A percentile compares a stretch with the other conserved stretches of the same genome.
Evolutionary conservation across 2,888 invertebrate species (phyloP).

Genomic region (Megastigmus dorsalis): DNA sequence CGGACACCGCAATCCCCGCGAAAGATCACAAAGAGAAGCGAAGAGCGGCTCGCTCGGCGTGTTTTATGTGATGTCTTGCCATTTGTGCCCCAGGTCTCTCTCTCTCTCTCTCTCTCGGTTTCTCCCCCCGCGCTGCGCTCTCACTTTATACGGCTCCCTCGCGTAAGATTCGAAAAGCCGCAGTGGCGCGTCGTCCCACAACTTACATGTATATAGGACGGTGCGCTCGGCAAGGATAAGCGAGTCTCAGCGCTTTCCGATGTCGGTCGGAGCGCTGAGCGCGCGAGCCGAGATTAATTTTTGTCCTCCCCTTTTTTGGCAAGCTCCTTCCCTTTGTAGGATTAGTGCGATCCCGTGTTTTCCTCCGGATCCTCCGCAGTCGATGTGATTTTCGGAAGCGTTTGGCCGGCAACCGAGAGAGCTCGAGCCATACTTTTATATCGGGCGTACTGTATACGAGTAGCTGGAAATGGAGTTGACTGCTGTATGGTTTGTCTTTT

Average conservation of each 20-base stretch:
- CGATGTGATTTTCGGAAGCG: neutral
- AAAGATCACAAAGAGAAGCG: no score
- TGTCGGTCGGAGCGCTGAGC: no score
- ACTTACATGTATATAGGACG: neutral
- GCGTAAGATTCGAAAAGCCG: slow-evolving; percentile 19
- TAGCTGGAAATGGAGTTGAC: no score
- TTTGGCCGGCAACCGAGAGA: no score
- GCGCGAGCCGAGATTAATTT: neutral
- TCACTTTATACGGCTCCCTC: slow-evolving; percentile 10
- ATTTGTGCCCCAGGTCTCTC: neutral
- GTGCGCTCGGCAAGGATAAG: no score
- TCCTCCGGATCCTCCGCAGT: neutral
- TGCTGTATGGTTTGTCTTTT: no score
- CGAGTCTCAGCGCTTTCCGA: slow-evolving; percentile 35
- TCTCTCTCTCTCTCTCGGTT: no score
- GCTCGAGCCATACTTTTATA: no score
- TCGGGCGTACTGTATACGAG: no score
- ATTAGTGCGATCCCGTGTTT: slow-evolving; percentile 38
- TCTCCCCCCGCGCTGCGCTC: no score
- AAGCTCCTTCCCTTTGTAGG: neutral
- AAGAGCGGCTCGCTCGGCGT: no score
- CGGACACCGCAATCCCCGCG: no score
- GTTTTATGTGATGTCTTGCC: slow-evolving; percentile 22
- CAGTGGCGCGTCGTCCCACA: neutral
- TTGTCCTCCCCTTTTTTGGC: neutral